Percentiles rank a stretch among this genome's conserved stretches.
These are phyloP conservation scores for Amphilophus citrinellus DNA, from an alignment of 2,113 vertebrate species.

Conservation along the genomic window DNA sequence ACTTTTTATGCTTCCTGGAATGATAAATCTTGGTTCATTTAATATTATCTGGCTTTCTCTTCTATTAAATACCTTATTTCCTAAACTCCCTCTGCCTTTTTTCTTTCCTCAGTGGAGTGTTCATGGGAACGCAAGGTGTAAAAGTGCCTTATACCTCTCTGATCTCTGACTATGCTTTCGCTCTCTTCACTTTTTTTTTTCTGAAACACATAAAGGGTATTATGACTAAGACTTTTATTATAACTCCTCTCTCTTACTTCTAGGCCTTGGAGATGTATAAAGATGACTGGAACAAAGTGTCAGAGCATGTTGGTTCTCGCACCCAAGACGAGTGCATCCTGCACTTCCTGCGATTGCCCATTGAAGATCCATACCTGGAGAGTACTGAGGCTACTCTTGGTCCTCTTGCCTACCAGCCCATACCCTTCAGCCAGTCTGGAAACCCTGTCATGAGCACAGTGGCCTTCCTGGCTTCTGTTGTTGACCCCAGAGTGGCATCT, in stretches of 20 bases:
- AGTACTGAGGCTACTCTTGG: constrained; percentile 90
- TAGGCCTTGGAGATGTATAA: constrained; percentile 98
- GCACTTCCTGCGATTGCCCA: constrained; percentile 94
- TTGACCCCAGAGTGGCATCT: constrained; percentile 94
- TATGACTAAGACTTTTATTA: background rate
- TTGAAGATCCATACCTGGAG: constrained; percentile 96
- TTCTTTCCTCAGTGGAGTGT: background rate
- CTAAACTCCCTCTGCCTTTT: background rate
- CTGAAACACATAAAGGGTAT: background rate
- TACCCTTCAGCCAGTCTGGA: constrained; percentile 97
- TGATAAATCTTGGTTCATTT: background rate
- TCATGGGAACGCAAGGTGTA: too few relatives aligned
- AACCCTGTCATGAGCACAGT: constrained; percentile 99
- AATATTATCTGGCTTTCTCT: background rate
- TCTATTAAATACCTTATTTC: background rate
- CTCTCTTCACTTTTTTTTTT: too few relatives aligned
- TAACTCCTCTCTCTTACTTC: background rate
- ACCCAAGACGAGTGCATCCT: constrained; percentile 98
- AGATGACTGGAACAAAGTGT: constrained; percentile 99
- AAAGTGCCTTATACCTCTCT: background rate
- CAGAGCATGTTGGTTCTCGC: constrained; percentile 95
- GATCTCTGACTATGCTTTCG: background rate
- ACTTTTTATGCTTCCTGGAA: background rate
- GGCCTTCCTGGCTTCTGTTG: constrained; percentile 95
- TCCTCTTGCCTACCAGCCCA: constrained; percentile 93